These are phyloP conservation scores for Collichthys lucidus DNA, from an alignment of 2,113 vertebrate genomes.

Conservation along the genomic window DNA sequence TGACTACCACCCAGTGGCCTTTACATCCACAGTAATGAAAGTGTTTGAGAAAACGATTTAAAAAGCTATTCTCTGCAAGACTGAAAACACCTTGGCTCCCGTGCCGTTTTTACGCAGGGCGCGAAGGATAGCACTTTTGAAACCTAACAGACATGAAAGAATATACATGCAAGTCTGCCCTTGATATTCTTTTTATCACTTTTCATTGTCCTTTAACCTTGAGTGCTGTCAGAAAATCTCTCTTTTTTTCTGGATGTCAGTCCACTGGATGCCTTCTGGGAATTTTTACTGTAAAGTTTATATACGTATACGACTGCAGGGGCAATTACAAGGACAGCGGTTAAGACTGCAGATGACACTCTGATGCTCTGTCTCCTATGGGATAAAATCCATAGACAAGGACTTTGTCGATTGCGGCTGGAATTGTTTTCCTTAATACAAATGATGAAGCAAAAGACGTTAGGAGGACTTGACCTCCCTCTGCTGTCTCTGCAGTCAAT, in stretches of 20 bases:
- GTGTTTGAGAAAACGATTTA: slow-evolving; percentile 51
- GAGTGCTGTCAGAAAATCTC: neutral
- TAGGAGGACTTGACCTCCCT: slow-evolving; percentile 7
- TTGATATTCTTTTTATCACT: neutral
- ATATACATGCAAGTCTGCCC: neutral
- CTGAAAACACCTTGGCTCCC: slow-evolving; percentile 26
- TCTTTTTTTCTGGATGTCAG: slow-evolving; percentile 18
- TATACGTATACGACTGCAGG: neutral
- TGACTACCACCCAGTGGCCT: slow-evolving; percentile 32
- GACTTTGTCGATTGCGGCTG: slow-evolving; percentile 26
- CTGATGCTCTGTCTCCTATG: slow-evolving; percentile 9
- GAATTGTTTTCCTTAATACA: slow-evolving; percentile 14
- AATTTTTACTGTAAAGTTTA: neutral
- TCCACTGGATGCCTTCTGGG: neutral
- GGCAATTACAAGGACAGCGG: neutral
- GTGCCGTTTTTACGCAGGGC: slow-evolving; percentile 2
- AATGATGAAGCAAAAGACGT: slow-evolving; percentile 25
- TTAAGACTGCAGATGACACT: slow-evolving; percentile 8
- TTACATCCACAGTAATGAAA: slow-evolving; percentile 52
- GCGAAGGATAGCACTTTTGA: slow-evolving; percentile 19
- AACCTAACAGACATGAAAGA: neutral
- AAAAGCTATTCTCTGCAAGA: slow-evolving; percentile 41
- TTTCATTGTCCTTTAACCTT: slow-evolving; percentile 6
- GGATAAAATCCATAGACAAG: neutral
- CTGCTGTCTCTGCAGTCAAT: slow-evolving; percentile 6